Conservation (phyloP, 2,888 invertebrate genomes). For the Napeogenes inachia region DNA sequence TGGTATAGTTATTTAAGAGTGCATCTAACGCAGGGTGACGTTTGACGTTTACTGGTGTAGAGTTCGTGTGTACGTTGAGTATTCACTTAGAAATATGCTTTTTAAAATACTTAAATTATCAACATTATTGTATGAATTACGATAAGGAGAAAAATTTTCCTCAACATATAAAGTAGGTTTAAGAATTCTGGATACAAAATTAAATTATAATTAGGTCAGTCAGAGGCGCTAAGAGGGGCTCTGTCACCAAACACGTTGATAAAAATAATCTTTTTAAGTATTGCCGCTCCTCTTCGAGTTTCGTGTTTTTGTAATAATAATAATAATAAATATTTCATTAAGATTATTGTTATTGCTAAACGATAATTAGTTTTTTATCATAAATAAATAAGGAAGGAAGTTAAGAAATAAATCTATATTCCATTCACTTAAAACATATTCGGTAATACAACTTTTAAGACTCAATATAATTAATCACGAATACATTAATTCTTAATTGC, state of each 20-base stretch:
- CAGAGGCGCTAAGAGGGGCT: conserved; percentile 44
- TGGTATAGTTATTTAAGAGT: not conserved
- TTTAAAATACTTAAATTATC: too few species aligned
- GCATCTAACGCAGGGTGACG: too few species aligned
- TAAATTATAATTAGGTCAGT: conserved; percentile 64
- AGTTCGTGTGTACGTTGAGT: too few species aligned
- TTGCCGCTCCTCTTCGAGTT: conserved; percentile 26
- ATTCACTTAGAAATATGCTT: too few species aligned
- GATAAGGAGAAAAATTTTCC: too few species aligned
- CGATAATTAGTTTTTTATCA: too few species aligned
- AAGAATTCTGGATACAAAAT: conserved; percentile 50
- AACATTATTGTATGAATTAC: too few species aligned
- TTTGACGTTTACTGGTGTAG: too few species aligned
- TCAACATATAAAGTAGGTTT: not conserved
- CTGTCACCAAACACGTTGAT: conserved; percentile 51
- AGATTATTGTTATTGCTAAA: too few species aligned
- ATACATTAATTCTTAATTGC: not conserved
- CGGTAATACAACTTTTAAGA: not conserved
- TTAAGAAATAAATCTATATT: not conserved
- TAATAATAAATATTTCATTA: not conserved
- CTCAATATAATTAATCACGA: not conserved
- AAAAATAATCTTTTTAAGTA: conserved; percentile 59
- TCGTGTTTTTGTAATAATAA: conserved; percentile 6
- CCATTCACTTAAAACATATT: not conserved
- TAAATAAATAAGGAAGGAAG: not conserved